phyloP scores from a whole-genome alignment of 2,797 vertebrate species.

The Kryptolebias ocellatus region DNA sequence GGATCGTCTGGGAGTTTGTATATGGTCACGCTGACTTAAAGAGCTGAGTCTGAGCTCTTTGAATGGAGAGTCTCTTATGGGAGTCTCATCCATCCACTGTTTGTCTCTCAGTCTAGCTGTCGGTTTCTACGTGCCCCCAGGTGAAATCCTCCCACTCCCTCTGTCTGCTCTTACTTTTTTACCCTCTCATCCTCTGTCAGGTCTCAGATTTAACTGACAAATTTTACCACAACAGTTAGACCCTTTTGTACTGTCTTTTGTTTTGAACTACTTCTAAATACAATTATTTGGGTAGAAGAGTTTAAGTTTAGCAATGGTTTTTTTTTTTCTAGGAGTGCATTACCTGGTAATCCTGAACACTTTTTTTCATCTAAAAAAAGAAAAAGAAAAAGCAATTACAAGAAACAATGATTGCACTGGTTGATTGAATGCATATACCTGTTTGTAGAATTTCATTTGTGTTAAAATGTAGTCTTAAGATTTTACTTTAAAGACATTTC shows the following conservation, averaged over 20 bases:
- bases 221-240: conserved; percentile 22
- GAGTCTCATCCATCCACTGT: conserved; percentile 70
- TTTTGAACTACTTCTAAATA: conserved; percentile 2
- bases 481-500: too few species aligned
- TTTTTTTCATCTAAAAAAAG: too few species aligned
- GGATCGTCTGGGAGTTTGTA: conserved; percentile 67
- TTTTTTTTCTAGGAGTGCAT: too few species aligned
- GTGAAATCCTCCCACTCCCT: conserved; percentile 63
- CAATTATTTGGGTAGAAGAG: neutral
- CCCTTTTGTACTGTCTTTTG: neutral
- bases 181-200: conserved; percentile 24
- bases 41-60: conserved; percentile 55
- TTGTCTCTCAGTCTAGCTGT: conserved; percentile 63
- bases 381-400: too few species aligned
- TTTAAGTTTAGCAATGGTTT: too few species aligned
- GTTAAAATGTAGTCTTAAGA: too few species aligned
- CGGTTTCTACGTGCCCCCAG: conserved; percentile 48
- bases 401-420: too few species aligned
- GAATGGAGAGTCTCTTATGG: conserved; percentile 57
- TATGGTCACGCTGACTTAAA: conserved; percentile 68
- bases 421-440: too few species aligned
- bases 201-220: conserved; percentile 30
- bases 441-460: too few species aligned
- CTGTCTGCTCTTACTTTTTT: conserved; percentile 53
- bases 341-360: too few species aligned